These are phyloP conservation scores for Trilocha varians DNA, from an alignment of 2,888 invertebrate genomes.

Conservation along the genomic window DNA sequence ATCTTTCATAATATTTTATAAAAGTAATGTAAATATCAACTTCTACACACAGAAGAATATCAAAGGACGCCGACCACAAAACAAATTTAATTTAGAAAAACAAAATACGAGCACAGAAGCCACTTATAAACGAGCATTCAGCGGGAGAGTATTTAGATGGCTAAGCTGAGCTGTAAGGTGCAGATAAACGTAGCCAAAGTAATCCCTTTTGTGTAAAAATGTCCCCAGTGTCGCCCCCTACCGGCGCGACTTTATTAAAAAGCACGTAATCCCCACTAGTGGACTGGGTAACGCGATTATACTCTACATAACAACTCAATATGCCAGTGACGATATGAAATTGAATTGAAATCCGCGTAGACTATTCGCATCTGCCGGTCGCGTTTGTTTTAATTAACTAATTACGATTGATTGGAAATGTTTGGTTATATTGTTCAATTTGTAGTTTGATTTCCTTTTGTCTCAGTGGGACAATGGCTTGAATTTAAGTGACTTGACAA, in stretches of 20 bases:
- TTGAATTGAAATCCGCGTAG: slow-evolving; percentile 63
- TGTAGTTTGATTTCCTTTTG: too few relatives aligned
- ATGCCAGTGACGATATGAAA: slow-evolving; percentile 57
- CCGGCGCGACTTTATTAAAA: slow-evolving; percentile 66
- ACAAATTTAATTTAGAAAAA: too few relatives aligned
- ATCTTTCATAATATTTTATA: too few relatives aligned
- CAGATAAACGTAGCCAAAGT: slow-evolving; percentile 68
- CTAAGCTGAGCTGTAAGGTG: slow-evolving; percentile 69
- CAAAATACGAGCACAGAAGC: slow-evolving; percentile 5
- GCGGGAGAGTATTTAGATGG: slow-evolving; percentile 56
- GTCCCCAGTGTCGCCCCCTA: slow-evolving; percentile 62
- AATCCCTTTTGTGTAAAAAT: slow-evolving; percentile 73
- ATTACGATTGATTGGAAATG: neutral
- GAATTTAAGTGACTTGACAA: too few relatives aligned
- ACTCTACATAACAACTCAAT: slow-evolving; percentile 64
- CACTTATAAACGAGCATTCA: slow-evolving; percentile 44
- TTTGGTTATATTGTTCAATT: too few relatives aligned
- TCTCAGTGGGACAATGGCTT: too few relatives aligned
- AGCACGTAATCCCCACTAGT: slow-evolving; percentile 69
- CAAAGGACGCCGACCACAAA: too few relatives aligned
- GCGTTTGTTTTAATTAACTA: neutral
- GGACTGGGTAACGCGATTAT: slow-evolving; percentile 71
- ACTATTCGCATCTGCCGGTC: slow-evolving; percentile 19
- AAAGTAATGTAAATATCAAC: too few relatives aligned
- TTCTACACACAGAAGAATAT: too few relatives aligned